These are phyloP conservation scores for Pterois miles DNA, from an alignment of 2,797 vertebrate genomes.

Conservation along the genomic window DNA sequence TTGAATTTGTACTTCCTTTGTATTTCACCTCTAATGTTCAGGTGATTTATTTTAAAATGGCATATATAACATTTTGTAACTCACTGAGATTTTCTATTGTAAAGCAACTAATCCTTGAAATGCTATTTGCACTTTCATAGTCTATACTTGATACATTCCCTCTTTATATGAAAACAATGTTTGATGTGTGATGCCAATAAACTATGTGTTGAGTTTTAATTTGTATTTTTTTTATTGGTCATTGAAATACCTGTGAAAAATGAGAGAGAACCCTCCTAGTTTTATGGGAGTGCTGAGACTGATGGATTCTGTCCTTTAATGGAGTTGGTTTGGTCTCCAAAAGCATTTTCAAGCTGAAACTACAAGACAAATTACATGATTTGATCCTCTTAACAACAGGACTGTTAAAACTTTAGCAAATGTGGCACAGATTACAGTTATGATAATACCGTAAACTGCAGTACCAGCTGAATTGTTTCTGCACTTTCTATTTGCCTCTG, in stretches of 20 bases:
- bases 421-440: background rate
- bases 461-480: background rate
- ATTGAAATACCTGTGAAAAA: background rate
- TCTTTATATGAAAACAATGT: slow-evolving; percentile 94
- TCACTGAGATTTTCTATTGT: slow-evolving; percentile 97
- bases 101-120: slow-evolving; percentile 97
- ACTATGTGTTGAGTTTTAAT: slow-evolving; percentile 83
- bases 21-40: slow-evolving; percentile 82
- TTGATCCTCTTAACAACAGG: background rate
- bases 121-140: slow-evolving; percentile 99
- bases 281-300: background rate
- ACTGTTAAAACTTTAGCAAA: too few species aligned
- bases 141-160: slow-evolving; percentile 99
- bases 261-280: background rate
- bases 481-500: background rate
- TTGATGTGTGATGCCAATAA: slow-evolving; percentile 97
- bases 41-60: slow-evolving; percentile 89
- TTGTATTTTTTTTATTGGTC: background rate
- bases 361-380: background rate
- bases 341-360: background rate
- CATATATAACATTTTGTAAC: slow-evolving; percentile 93
- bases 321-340: background rate
- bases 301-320: slow-evolving; percentile 11
- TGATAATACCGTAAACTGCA: background rate
- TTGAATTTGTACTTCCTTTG: slow-evolving; percentile 83